A percentile compares a stretch with the other conserved stretches of the same genome.
Evolutionary conservation across 2,888 invertebrate species (phyloP).

Genomic region (Matsumyia berberina): DNA sequence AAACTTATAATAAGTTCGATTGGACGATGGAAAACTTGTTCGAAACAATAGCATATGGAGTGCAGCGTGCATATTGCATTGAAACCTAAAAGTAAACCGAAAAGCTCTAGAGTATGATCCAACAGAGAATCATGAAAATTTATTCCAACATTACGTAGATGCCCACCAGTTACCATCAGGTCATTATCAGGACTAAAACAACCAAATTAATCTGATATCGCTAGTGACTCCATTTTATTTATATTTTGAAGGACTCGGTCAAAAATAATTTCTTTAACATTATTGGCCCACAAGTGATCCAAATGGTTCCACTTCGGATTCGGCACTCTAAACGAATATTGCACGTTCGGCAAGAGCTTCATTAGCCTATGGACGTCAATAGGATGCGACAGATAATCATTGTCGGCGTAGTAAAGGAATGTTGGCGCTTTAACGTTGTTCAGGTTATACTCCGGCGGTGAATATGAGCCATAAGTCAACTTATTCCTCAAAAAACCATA

Average conservation of each 20-base stretch:
- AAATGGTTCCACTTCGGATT: slow-evolving; percentile 80
- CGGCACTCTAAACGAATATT: slow-evolving; percentile 77
- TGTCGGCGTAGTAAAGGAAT: slow-evolving; percentile 81
- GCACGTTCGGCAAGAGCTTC: slow-evolving; percentile 76
- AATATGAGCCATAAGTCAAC: slow-evolving; percentile 80
- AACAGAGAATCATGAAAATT: not conserved
- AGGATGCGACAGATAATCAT: slow-evolving; percentile 79
- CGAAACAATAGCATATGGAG: too few relatives aligned
- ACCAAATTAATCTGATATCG: not conserved
- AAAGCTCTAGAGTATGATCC: too few relatives aligned
- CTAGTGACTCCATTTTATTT: slow-evolving; percentile 51
- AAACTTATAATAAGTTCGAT: too few relatives aligned
- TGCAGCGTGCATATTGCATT: too few relatives aligned
- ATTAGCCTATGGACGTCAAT: slow-evolving; percentile 79
- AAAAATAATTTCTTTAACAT: slow-evolving; percentile 80
- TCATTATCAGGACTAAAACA: not conserved
- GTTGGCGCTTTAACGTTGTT: slow-evolving; percentile 80
- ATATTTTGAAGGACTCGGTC: slow-evolving; percentile 79
- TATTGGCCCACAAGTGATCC: slow-evolving; percentile 80
- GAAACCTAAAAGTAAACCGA: too few relatives aligned
- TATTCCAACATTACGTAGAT: too few relatives aligned
- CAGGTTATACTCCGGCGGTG: slow-evolving; percentile 81
- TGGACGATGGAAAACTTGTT: too few relatives aligned
- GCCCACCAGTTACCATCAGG: too few relatives aligned
- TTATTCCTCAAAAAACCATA: slow-evolving; percentile 80